phyloP scores from a whole-genome alignment of 53 echinoderm and acorn worm genomes.

The Henricia sp. region DNA sequence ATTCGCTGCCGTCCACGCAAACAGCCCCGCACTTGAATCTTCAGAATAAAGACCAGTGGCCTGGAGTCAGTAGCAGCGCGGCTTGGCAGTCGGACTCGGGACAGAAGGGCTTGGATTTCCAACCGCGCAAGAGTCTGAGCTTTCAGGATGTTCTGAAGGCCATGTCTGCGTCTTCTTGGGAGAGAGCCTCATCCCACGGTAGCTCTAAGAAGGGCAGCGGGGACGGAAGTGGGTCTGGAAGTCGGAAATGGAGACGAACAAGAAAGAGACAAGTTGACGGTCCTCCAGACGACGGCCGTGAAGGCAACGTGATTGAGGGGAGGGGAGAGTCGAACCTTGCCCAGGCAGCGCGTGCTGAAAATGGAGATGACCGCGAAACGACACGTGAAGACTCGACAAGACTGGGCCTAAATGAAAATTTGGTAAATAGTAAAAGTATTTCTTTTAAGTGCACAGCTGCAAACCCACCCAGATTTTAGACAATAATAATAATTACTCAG shows the following conservation, averaged over 20 bases:
- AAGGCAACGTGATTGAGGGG: too few species aligned
- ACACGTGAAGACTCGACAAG: too few species aligned
- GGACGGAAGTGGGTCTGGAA: conserved; percentile 2
- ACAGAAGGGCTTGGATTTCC: not conserved
- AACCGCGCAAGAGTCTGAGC: conserved; percentile 2
- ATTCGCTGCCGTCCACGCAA: conserved; percentile 10
- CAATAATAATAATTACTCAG: too few species aligned
- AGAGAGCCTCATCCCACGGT: not conserved
- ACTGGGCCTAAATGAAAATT: too few species aligned
- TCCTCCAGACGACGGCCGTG: not conserved
- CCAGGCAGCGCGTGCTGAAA: too few species aligned
- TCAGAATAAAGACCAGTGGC: conserved; percentile 49
- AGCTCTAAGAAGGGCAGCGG: not conserved
- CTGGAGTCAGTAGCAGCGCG: conserved; percentile 9
- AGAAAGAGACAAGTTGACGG: not conserved
- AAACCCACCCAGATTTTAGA: too few species aligned
- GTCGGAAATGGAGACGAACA: conserved; percentile 11
- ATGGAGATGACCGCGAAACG: too few species aligned
- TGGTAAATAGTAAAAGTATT: too few species aligned
- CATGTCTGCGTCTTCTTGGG: not conserved
- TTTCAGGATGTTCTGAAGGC: conserved; percentile 23
- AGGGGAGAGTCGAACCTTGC: too few species aligned
- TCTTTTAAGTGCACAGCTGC: too few species aligned
- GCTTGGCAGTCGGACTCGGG: conserved; percentile 32
- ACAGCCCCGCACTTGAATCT: conserved; percentile 48